Conservation (phyloP, 2,797 vertebrate species). For the Champsocephalus esox region DNA sequence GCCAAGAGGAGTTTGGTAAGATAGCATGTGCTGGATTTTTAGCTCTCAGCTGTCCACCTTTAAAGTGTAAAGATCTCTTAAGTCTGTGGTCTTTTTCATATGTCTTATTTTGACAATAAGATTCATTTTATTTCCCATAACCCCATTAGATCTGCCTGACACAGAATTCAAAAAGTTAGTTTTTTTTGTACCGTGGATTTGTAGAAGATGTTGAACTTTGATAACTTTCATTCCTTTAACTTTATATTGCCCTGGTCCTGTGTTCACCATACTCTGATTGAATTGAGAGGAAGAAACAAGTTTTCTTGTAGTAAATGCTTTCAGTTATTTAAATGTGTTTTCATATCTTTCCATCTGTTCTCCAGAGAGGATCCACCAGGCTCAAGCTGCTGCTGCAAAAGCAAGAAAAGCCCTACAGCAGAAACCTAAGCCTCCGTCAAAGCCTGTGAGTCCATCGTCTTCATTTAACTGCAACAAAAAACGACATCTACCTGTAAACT, state of each 20-base stretch:
- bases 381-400: constrained; percentile 97
- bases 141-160: neutral
- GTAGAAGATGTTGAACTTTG: neutral
- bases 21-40: neutral
- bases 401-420: constrained; percentile 97
- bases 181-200: neutral
- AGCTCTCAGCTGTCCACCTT: neutral
- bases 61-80: neutral
- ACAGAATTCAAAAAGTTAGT: neutral
- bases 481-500: neutral
- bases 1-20: constrained; percentile 97
- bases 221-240: too few relatives aligned
- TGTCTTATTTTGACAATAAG: neutral
- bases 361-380: constrained; percentile 96
- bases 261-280: neutral
- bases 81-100: neutral
- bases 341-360: constrained; percentile 6
- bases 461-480: neutral
- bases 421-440: constrained; percentile 95
- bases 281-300: neutral
- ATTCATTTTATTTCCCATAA: neutral
- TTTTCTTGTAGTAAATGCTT: neutral
- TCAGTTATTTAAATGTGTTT: neutral
- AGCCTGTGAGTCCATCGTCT: constrained; percentile 86
- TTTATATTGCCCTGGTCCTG: neutral